A percentile compares a stretch with the other conserved stretches of the same genome.
Evolutionary conservation across 2,888 invertebrate genomes (phyloP).

Genomic region (Apodemia mormo): DNA sequence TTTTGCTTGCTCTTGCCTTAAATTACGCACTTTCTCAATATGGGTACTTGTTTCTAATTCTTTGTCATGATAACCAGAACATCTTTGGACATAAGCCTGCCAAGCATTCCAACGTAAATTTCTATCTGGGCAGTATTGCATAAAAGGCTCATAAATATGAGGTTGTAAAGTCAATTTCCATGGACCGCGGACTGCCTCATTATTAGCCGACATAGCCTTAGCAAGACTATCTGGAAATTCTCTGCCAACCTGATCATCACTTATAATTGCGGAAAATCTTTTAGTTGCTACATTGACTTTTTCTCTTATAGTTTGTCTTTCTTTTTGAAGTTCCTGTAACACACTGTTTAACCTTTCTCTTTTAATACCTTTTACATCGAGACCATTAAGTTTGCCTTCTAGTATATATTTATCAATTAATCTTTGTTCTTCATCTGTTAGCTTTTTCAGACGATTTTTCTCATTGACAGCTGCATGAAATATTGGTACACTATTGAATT

Average conservation of each 20-base stretch:
- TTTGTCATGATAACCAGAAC: slow-evolving; percentile 84
- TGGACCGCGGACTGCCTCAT: slow-evolving; percentile 86
- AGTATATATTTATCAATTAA: slow-evolving; percentile 89
- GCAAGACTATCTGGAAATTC: slow-evolving; percentile 88
- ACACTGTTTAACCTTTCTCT: slow-evolving; percentile 64
- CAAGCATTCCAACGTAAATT: slow-evolving; percentile 91
- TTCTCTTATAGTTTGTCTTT: slow-evolving; percentile 83
- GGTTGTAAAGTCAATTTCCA: slow-evolving; percentile 92
- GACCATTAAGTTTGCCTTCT: slow-evolving; percentile 92
- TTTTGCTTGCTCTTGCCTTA: slow-evolving; percentile 87
- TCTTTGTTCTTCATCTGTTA: slow-evolving; percentile 84
- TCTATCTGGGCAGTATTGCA: slow-evolving; percentile 92
- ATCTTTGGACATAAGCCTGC: slow-evolving; percentile 88
- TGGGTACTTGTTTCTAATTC: slow-evolving; percentile 86
- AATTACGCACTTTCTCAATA: slow-evolving; percentile 88
- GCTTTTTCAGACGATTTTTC: slow-evolving; percentile 64
- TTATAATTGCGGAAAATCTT: slow-evolving; percentile 85
- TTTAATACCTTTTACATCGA: slow-evolving; percentile 83
- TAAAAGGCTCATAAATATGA: slow-evolving; percentile 86
- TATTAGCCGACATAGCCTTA: slow-evolving; percentile 84
- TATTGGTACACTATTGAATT: slow-evolving; percentile 87
- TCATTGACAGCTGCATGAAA: slow-evolving; percentile 81
- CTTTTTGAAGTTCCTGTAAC: slow-evolving; percentile 79
- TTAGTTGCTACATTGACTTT: slow-evolving; percentile 85
- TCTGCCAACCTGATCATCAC: slow-evolving; percentile 84